A percentile compares a stretch with the other conserved stretches of the same genome.
phyloP scores from a whole-genome alignment of 2,113 vertebrate species.

The Phyllostomus hastatus region DNA sequence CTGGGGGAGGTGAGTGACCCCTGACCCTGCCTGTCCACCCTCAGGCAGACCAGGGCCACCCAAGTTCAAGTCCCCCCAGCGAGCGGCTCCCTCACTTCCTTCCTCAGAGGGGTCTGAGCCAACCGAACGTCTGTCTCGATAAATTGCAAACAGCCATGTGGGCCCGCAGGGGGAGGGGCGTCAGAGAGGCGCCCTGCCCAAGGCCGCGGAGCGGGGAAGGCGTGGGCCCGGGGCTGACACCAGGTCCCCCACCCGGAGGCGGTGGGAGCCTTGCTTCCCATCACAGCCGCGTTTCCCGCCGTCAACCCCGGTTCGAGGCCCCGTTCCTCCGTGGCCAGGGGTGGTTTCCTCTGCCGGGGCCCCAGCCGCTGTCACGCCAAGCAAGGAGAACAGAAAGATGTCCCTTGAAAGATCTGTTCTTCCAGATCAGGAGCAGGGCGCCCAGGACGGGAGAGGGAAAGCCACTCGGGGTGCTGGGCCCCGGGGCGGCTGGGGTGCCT shows the following conservation, averaged over 20 bases:
- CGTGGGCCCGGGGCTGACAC: neutral
- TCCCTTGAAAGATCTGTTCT: neutral
- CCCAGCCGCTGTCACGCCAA: neutral
- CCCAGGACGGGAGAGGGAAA: neutral
- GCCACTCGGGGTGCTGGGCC: neutral
- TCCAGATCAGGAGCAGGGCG: neutral
- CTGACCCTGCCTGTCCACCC: rapidly evolving
- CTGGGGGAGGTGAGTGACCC: slow-evolving; percentile 49
- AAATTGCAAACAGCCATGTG: neutral
- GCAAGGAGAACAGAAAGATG: neutral
- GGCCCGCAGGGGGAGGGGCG: rapidly evolving
- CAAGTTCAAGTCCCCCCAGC: neutral
- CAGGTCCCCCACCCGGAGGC: too few species aligned
- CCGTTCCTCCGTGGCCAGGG: neutral
- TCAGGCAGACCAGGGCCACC: neutral
- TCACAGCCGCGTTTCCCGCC: neutral
- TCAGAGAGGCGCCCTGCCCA: neutral
- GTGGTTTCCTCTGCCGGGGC: neutral
- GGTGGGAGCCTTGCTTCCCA: neutral
- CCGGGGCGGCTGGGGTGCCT: neutral
- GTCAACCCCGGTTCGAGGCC: neutral
- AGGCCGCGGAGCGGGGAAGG: neutral
- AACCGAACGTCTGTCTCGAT: neutral
- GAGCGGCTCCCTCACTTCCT: neutral
- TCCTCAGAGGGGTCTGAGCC: neutral